Percentiles rank a stretch among this genome's conserved stretches.
Conservation (phyloP, 1,140 invertebrate species). For the Drosophila varians region DNA sequence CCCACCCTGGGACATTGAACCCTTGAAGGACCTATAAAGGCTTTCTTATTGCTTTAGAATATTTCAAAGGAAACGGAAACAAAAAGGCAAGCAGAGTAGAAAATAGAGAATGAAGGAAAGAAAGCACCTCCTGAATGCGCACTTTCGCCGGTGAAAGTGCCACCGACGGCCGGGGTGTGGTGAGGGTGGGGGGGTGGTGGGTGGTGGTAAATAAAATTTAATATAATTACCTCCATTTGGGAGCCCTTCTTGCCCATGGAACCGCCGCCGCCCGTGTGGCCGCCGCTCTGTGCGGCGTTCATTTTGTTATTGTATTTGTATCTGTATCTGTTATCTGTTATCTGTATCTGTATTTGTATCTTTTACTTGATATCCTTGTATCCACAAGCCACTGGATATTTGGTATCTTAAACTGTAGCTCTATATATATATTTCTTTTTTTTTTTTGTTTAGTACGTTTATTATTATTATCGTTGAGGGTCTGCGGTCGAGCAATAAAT, state of each 20-base stretch:
- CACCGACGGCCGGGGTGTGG: too few species aligned
- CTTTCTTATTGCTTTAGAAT: neutral
- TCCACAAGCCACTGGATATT: neutral
- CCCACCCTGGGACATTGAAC: neutral
- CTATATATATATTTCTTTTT: neutral
- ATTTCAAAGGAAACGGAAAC: neutral
- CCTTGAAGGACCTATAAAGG: neutral
- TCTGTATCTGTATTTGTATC: conserved; percentile 4
- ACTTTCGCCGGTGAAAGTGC: conserved; percentile 13
- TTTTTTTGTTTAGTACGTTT: neutral
- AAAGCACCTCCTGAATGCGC: neutral
- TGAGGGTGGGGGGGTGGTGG: neutral
- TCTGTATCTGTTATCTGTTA: conserved; percentile 5
- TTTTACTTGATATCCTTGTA: neutral
- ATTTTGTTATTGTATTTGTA: conserved; percentile 50
- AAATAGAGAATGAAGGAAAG: neutral
- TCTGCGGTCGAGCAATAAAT: conserved; percentile 42
- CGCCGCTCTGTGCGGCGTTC: conserved; percentile 84
- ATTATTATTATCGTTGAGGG: conserved; percentile 34
- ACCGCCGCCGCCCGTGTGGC: conserved; percentile 81
- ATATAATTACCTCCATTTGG: conserved; percentile 84
- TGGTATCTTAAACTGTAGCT: neutral
- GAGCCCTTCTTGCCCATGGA: conserved; percentile 84
- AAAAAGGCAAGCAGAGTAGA: neutral
- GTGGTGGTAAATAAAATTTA: conserved; percentile 39